Base-by-base conservation (phyloP, 2,113 vertebrate genomes). In the Micromys minutus region DNA sequence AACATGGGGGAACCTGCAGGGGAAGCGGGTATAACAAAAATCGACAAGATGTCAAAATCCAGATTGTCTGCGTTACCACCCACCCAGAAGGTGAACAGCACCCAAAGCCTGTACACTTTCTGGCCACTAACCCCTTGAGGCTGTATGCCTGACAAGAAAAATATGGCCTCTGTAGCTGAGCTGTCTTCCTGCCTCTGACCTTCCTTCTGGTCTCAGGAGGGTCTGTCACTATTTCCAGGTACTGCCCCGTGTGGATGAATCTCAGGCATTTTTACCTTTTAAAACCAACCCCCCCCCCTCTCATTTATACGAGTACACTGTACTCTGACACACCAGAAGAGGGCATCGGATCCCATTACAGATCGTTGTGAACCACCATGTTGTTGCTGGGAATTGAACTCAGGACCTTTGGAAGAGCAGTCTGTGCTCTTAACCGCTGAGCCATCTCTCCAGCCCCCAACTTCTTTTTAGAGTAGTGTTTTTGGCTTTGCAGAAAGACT, bases 1-100 rank as follows among this genome's bases (percentile, higher is more conserved):
- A 87, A 89, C 36, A 39, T 52, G 47, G n/a, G n/a, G n/a, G 31
- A 90, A 88, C 84, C 89, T 92, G 93, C 75, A 93, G 90, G 85
- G 57, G 52, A 91, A 88, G 88, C n/a, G 87, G 89, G 79, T 65
- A 10, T 85, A 22, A 57, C 45, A 69, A 86, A 87, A 47, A 50
- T 52, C 59, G 59, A 69, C 34, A 36, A 26, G 42, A 85, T 52
- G 47, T 75, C 67, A n/a, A 90, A 92, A 87, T 65, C 77, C 61
- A 59, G 85, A 59, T 42, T 75, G 36, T 42, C 34, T 61, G 7
- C 19, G 42, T 26, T 17, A 36, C 50, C 1, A 1, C 13, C 22
- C 63, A 34, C 34, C 75, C 47, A 26, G 89, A 34, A 67, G 77
- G 0, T 1, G 31, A 71, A 65, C 1, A 2, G 13, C 12, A 19